These are phyloP conservation scores for Amazona ochrocephala DNA, from an alignment of 2,797 vertebrate genomes.

Conservation along the genomic window DNA sequence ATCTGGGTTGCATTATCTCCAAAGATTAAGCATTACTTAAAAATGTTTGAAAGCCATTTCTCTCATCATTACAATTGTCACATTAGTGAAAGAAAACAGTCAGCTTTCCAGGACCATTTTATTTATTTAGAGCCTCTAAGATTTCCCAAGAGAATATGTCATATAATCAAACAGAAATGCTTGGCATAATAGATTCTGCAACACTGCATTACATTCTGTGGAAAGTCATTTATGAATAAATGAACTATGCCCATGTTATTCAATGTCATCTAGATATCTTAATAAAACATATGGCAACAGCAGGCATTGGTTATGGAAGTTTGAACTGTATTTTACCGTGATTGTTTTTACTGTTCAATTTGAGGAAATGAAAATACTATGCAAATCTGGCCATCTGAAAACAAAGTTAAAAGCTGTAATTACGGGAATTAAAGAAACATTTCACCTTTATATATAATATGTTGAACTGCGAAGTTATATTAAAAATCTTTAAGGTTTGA, in stretches of 20 bases:
- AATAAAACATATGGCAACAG: neutral
- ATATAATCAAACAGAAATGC: constrained; percentile 26
- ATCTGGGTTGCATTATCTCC: neutral
- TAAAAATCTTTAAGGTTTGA: neutral
- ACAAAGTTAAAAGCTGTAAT: neutral
- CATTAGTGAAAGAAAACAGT: constrained; percentile 17
- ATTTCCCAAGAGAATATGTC: constrained; percentile 7
- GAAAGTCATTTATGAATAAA: constrained; percentile 2
- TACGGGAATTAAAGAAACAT: neutral
- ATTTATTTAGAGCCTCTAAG: constrained; percentile 21
- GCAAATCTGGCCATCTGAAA: neutral
- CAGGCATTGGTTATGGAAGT: neutral
- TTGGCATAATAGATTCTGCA: constrained; percentile 3
- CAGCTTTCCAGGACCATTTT: constrained; percentile 19
- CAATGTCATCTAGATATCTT: neutral
- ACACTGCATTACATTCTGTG: neutral
- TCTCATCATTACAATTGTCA: neutral
- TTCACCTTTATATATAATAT: neutral
- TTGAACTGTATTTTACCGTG: neutral
- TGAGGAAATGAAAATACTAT: neutral
- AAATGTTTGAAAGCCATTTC: neutral
- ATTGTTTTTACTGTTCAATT: neutral
- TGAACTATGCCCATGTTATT: neutral
- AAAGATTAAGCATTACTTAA: neutral
- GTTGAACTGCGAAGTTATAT: neutral